Evolutionary conservation across 2,888 invertebrate species (phyloP).

Genomic region (Melangyna quadrimaculata): DNA sequence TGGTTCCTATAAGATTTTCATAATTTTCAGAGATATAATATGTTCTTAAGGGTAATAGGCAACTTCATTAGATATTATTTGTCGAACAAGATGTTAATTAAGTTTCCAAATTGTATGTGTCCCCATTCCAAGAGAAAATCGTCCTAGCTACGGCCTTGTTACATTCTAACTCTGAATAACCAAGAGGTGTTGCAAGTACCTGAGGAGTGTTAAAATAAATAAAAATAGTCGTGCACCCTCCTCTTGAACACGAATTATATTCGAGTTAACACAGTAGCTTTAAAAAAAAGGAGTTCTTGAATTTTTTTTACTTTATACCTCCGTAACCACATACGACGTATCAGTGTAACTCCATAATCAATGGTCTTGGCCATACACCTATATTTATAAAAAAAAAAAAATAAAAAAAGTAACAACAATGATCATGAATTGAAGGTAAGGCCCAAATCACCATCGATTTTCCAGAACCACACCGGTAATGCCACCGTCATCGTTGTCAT

Average conservation of each 20-base stretch:
- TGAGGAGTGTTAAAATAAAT: background rate
- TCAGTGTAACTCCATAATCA: background rate
- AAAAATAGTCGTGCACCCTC: background rate
- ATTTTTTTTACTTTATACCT: background rate
- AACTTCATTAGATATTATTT: no score
- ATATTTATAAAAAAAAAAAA: background rate
- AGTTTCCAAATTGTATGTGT: background rate
- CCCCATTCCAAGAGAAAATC: background rate
- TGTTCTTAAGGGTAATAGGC: no score
- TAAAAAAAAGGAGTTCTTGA: background rate
- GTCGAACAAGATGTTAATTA: no score
- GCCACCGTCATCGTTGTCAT: slow-evolving; percentile 16
- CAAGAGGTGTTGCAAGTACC: background rate
- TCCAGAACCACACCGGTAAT: slow-evolving; percentile 48
- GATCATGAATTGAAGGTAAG: slow-evolving; percentile 68
- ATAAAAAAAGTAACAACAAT: slow-evolving; percentile 36
- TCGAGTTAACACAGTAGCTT: background rate
- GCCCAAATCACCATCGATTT: slow-evolving; percentile 43
- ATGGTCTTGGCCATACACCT: slow-evolving; percentile 8
- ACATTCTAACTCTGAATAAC: background rate
- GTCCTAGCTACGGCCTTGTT: background rate
- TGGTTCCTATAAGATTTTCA: no score
- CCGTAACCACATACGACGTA: background rate
- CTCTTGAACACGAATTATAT: background rate
- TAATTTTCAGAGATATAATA: no score